Conservation (phyloP, 2,888 invertebrate species). For the Drosophila fungiperda region DNA sequence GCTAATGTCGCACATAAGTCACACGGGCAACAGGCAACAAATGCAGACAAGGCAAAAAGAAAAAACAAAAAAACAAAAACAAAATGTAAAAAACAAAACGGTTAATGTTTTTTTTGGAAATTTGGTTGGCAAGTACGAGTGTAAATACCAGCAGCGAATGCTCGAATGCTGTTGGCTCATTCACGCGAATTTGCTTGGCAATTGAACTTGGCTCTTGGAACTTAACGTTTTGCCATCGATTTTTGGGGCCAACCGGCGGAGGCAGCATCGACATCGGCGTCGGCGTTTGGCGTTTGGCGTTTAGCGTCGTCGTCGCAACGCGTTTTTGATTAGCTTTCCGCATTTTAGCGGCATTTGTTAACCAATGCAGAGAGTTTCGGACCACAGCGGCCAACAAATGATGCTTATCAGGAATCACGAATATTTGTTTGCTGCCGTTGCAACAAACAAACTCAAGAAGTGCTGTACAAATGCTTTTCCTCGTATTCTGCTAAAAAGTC, state of each 20-base stretch:
- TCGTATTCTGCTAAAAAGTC: slow-evolving; percentile 38
- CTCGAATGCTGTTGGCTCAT: slow-evolving; percentile 58
- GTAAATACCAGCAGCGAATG: slow-evolving; percentile 69
- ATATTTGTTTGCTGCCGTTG: slow-evolving; percentile 82
- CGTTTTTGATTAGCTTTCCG: slow-evolving; percentile 84
- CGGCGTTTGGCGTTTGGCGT: slow-evolving; percentile 17
- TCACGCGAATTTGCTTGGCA: slow-evolving; percentile 82
- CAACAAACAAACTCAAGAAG: slow-evolving; percentile 75
- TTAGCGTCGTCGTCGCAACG: slow-evolving; percentile 67
- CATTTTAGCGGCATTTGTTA: slow-evolving; percentile 78
- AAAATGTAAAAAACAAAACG: slow-evolving; percentile 62
- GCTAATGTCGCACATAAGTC: slow-evolving; percentile 80
- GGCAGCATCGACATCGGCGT: slow-evolving; percentile 10
- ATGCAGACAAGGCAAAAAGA: slow-evolving; percentile 36
- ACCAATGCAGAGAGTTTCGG: slow-evolving; percentile 40
- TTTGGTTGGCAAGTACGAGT: slow-evolving; percentile 66
- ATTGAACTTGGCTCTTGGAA: slow-evolving; percentile 84
- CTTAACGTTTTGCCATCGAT: slow-evolving; percentile 63
- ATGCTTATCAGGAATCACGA: slow-evolving; percentile 85
- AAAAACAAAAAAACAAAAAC: slow-evolving; percentile 6
- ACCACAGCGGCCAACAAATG: slow-evolving; percentile 64
- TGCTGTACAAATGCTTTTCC: slow-evolving; percentile 76
- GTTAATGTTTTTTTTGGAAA: slow-evolving; percentile 75
- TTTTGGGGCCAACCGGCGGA: slow-evolving; percentile 42
- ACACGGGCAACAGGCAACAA: slow-evolving; percentile 58